Base-by-base conservation (phyloP, 2,888 invertebrate genomes). In the Amphipyra tragopoginis region DNA sequence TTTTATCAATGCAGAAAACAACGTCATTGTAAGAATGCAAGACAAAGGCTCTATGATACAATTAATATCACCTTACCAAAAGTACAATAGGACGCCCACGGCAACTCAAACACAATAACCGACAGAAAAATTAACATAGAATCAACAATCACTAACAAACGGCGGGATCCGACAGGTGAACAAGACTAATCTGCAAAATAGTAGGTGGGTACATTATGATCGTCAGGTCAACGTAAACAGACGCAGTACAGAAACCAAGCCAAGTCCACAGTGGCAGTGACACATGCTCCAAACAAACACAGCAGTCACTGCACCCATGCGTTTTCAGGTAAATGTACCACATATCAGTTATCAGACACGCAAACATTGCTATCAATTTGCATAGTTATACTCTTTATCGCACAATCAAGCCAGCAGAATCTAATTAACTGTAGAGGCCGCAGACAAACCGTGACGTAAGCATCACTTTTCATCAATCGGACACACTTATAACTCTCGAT, bases 311-410 rank as follows among this genome's bases (percentile, higher is more conserved):
- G 72, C 82, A 81, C 73, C 63, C 79, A 75, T 72, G 66, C 62
- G 63, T 54, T 61, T 36, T 75, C 79, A 81, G 79, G 82, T 80
- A 77, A 82, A 70, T 58, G 82, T 81, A 77, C 78, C 74, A 82
- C 76, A 82, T 85, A 78, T 81, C 80, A 72, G 69, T 79, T 87
- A 88, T 88, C 87, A 82, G 78, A 67, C 76, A 81, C 66, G 78
- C 72, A 86, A 86, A 88, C 83, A 79, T 52, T 77, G 75, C 78
- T 89, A 89, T 89, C 88, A 79, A 63, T 71, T 73, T 77, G 80
- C 82, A 78, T 80, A 80, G 80, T 77, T 74, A 64, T 73, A 79
- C 80, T 77, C 76, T 77, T 81, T 87, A 86, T 84, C 82, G 77
- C 75, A 77, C 72, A 77, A 79, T 80, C 72, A 63, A 77, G 72